Conservation (phyloP, 2,797 vertebrate species). For the Perodicticus potto region DNA sequence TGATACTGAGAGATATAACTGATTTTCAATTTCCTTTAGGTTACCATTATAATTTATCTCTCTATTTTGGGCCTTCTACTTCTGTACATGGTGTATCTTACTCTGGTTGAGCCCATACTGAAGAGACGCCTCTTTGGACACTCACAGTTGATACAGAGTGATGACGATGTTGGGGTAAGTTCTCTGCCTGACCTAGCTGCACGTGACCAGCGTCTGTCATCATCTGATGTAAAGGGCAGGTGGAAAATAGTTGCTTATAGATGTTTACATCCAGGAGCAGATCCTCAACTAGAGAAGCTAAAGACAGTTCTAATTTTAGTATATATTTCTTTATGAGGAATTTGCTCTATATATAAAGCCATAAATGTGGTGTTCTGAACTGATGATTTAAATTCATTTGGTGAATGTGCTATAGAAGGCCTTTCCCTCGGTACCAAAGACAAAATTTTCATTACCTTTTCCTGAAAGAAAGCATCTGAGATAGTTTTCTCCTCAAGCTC, state of each 20-base stretch:
- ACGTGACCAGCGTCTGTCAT: not conserved
- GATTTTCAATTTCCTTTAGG: slow-evolving; percentile 87
- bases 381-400: not conserved
- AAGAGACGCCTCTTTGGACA: slow-evolving; percentile 98
- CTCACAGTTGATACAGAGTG: slow-evolving; percentile 97
- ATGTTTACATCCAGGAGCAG: not conserved
- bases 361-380: not conserved
- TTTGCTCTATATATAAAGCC: not conserved
- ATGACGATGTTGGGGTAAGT: slow-evolving; percentile 97
- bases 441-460: not conserved
- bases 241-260: not conserved
- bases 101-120: slow-evolving; percentile 96
- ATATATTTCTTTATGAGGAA: not conserved
- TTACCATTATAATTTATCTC: slow-evolving; percentile 98
- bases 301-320: not conserved
- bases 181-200: not conserved
- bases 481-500: not conserved
- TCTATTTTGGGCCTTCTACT: slow-evolving; percentile 97
- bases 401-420: not conserved
- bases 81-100: slow-evolving; percentile 99
- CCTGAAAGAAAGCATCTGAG: slow-evolving; percentile 34
- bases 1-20: slow-evolving; percentile 39
- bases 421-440: not conserved
- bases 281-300: not conserved
- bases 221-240: not conserved